A percentile compares a stretch with the other conserved stretches of the same genome.
phyloP scores from a whole-genome alignment of 2,113 vertebrate genomes.

The Menidia beryllina region DNA sequence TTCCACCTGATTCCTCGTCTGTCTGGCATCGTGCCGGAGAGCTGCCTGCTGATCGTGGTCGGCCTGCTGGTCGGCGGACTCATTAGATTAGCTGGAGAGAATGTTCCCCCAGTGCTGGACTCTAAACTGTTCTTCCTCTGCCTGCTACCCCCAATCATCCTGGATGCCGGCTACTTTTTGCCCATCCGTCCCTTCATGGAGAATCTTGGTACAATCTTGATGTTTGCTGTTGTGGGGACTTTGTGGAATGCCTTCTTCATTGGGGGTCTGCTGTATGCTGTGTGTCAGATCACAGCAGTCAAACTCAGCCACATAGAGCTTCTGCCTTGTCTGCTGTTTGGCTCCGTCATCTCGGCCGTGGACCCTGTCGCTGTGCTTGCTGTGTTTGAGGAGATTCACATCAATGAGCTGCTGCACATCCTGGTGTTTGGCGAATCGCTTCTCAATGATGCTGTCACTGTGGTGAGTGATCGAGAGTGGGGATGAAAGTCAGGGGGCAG shows the following conservation, averaged over 20 bases:
- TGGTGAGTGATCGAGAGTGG: conserved; percentile 82
- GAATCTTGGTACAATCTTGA: conserved; percentile 97
- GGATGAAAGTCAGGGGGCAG: not conserved
- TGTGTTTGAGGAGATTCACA: conserved; percentile 98
- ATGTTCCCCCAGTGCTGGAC: conserved; percentile 85
- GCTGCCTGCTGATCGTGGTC: conserved; percentile 95
- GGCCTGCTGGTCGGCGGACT: conserved; percentile 94
- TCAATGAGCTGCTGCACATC: conserved; percentile 97
- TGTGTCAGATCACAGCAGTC: conserved; percentile 86
- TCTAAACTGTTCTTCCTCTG: conserved; percentile 91
- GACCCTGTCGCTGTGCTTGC: conserved; percentile 97
- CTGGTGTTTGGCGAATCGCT: conserved; percentile 97
- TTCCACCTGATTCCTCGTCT: conserved; percentile 94
- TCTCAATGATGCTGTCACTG: conserved; percentile 97
- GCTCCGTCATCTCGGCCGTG: conserved; percentile 94
- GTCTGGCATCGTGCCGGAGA: conserved; percentile 93
- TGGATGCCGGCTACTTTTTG: conserved; percentile 97
- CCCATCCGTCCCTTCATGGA: conserved; percentile 96
- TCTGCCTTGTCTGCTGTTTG: conserved; percentile 93
- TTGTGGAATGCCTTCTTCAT: conserved; percentile 97
- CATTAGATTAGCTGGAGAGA: conserved; percentile 89
- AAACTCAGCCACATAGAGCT: conserved; percentile 82
- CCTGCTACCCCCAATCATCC: conserved; percentile 96
- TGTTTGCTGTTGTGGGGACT: conserved; percentile 96
- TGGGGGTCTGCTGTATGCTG: conserved; percentile 88